These are phyloP conservation scores for Drosophila chauvacae DNA, from an alignment of 1,140 invertebrate genomes.

Conservation along the genomic window DNA sequence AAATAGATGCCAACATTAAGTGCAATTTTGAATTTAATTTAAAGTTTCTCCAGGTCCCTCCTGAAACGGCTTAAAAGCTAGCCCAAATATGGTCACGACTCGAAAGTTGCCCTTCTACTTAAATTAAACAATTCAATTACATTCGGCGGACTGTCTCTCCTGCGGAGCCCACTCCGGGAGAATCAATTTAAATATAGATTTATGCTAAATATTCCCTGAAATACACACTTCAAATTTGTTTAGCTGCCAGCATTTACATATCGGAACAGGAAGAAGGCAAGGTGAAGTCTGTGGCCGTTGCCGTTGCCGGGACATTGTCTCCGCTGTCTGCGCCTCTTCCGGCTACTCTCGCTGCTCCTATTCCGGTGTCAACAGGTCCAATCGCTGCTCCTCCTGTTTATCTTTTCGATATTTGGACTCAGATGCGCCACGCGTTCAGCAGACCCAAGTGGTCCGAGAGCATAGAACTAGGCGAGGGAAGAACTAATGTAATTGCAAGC, in stretches of 20 bases:
- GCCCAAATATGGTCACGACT: conserved; percentile 8
- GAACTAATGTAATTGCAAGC: neutral
- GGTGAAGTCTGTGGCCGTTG: conserved; percentile 2
- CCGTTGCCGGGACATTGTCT: neutral
- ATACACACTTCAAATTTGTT: conserved; percentile 14
- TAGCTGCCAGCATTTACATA: conserved; percentile 11
- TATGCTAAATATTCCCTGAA: conserved; percentile 21
- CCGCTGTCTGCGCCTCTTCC: conserved; percentile 8
- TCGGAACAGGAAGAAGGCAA: conserved; percentile 1
- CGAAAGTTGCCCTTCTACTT: neutral
- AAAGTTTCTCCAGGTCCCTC: neutral
- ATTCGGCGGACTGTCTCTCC: conserved; percentile 3
- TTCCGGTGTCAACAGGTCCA: conserved; percentile 8
- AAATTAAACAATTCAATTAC: conserved; percentile 18
- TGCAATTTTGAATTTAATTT: neutral
- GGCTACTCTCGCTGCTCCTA: conserved; percentile 5
- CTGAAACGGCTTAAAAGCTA: neutral
- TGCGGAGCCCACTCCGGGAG: neutral
- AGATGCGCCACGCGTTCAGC: neutral
- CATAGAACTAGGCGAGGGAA: neutral
- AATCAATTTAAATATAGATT: conserved; percentile 7
- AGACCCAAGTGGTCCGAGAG: neutral
- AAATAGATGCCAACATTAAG: no score
- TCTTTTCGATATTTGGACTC: conserved; percentile 1
- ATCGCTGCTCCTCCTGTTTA: conserved; percentile 3